Evolutionary conservation across 2,113 vertebrate genomes (phyloP), one percentile per base, ranked within the genome.

Genomic region (Furnarius figulus): DNA sequence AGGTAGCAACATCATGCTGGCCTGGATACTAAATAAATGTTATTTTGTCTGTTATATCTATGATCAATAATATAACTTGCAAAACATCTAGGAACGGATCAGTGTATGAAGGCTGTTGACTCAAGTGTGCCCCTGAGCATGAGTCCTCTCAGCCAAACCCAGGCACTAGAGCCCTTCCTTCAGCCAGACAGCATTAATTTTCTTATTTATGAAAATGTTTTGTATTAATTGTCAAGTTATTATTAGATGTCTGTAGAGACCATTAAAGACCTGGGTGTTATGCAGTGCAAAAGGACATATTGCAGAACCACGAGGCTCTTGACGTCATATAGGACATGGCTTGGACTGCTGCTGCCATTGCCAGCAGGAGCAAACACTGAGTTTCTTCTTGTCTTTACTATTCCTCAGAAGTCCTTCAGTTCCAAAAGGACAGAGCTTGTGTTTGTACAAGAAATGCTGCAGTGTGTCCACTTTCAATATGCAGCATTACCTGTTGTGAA

Each of bases 71-170:
- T 50, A 21, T 12, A 71, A 63, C 27, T 76, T 77, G 9, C 18
- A 66, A 76, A 76, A 75, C 47, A 9, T 5, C 40, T 47, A 70
- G 8, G 11, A 25, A 23, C 8, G 0, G 1, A 82, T n/a, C 28
- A 62, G 12, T 27, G 1, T 17, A 4, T 46, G 35, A 75, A 85
- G 9, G 33, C 12, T 49, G 3, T 50, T 42, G 20, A 85, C 20
- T 6, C 8, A 63, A 24, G 14, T 40, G 27, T 76, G 44, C 14
- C 28, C 14, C 5, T 1, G 37, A 72, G 5, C 53, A 44, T 0
- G 0, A 73, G 24, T 39, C 22, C 9, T 15, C 13, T 59, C 42
- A 76, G 35, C 17, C 35, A 83, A 76, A 94, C 25, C 25, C 63
- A 40, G 31, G 19, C 13, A 17, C 49, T 42, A 4, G 35, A 59